Percentiles rank a stretch among this genome's conserved stretches.
Evolutionary conservation across 2,113 vertebrate species (phyloP).

Genomic region (Peromyscus maniculatus): DNA sequence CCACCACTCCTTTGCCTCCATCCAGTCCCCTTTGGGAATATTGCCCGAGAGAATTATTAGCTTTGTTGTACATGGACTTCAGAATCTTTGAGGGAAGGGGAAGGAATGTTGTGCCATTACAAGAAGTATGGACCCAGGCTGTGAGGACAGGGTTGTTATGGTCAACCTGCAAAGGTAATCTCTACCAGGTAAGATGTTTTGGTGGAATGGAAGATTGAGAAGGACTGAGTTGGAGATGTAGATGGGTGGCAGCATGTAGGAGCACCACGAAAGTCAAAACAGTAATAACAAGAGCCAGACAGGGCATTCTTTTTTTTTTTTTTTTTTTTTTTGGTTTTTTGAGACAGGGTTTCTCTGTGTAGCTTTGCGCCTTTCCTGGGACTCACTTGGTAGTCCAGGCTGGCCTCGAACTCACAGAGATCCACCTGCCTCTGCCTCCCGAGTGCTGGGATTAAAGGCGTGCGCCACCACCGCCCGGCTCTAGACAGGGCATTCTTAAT

Average conservation of each 20-base stretch:
- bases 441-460: no score
- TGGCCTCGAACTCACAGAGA: no score
- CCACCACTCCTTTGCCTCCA: conserved; percentile 35
- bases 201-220: conserved; percentile 36
- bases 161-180: conserved; percentile 24
- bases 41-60: conserved; percentile 43
- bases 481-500: conserved; percentile 23
- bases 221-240: not conserved
- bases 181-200: conserved; percentile 70
- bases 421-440: no score
- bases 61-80: conserved; percentile 60
- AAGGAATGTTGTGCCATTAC: conserved; percentile 38
- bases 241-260: not conserved
- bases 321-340: no score
- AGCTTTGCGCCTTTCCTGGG: no score
- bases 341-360: no score
- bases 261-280: not conserved
- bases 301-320: conserved; percentile 18
- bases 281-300: conserved; percentile 32
- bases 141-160: conserved; percentile 38
- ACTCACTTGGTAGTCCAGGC: no score
- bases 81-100: conserved; percentile 24
- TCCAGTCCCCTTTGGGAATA: conserved; percentile 30
- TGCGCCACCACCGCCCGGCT: no score
- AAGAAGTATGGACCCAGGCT: conserved; percentile 49